These are phyloP conservation scores for Carpatolechia fugitivella DNA, from an alignment of 2,888 invertebrate species.

Conservation along the genomic window DNA sequence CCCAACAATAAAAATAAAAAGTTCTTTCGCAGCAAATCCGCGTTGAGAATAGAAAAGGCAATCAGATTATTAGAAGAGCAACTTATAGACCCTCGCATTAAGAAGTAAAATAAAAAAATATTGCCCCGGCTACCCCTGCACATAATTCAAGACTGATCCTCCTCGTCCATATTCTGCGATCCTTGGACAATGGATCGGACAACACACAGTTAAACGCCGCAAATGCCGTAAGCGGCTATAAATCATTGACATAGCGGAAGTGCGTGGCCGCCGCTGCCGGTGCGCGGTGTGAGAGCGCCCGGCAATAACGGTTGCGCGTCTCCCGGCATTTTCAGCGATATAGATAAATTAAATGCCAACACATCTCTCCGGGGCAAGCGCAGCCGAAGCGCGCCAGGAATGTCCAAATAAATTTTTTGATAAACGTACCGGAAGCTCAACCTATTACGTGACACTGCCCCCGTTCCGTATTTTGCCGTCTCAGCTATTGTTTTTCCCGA, in stretches of 20 bases:
- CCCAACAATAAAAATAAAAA: background rate
- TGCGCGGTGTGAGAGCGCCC: constrained; percentile 41
- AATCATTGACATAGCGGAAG: constrained; percentile 78
- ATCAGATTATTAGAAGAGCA: constrained; percentile 52
- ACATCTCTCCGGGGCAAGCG: constrained; percentile 61
- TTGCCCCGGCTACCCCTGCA: constrained; percentile 49
- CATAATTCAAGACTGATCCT: constrained; percentile 69
- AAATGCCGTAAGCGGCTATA: constrained; percentile 68
- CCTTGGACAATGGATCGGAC: constrained; percentile 69
- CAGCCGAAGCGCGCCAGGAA: constrained; percentile 64
- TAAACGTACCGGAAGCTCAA: constrained; percentile 73
- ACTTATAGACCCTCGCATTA: constrained; percentile 54
- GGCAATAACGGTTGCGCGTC: constrained; percentile 66
- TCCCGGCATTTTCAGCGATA: constrained; percentile 67
- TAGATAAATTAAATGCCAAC: constrained; percentile 78
- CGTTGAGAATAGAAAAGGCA: constrained; percentile 30
- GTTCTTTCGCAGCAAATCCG: background rate
- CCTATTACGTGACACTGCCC: constrained; percentile 73
- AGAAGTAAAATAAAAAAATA: constrained; percentile 64
- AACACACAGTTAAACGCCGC: constrained; percentile 67
- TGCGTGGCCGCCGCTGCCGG: constrained; percentile 54
- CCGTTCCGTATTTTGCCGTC: constrained; percentile 58
- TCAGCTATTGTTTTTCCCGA: constrained; percentile 72
- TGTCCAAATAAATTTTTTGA: constrained; percentile 76
- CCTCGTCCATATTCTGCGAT: constrained; percentile 62